Evolutionary conservation across 1,140 invertebrate genomes (phyloP).

Genomic region (Cardiocondyla obscurior): DNA sequence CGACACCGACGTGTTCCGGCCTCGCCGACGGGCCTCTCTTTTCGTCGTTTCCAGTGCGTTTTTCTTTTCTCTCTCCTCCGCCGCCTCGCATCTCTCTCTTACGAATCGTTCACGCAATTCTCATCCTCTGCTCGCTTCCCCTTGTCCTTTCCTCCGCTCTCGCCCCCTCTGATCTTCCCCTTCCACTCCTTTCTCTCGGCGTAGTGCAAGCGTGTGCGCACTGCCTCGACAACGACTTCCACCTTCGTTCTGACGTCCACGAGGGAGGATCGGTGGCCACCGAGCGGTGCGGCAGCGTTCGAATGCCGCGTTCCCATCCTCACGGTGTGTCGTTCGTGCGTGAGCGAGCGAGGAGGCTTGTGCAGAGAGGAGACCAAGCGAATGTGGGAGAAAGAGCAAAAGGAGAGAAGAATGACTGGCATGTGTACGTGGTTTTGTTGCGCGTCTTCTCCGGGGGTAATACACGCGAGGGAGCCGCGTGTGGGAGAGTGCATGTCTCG

Average conservation of each 20-base stretch:
- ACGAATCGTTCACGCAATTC: not conserved
- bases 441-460: too few relatives aligned
- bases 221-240: not conserved
- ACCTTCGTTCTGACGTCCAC: slow-evolving; percentile 21
- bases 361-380: not conserved
- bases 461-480: not conserved
- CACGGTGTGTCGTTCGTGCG: not conserved
- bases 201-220: not conserved
- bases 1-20: not conserved
- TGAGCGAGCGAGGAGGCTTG: not conserved
- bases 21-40: not conserved
- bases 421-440: not conserved
- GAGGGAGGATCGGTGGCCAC: slow-evolving; percentile 9
- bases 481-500: slow-evolving; percentile 8
- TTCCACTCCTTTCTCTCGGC: not conserved
- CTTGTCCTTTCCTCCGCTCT: not conserved
- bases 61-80: slow-evolving; percentile 31
- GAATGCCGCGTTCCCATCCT: slow-evolving; percentile 30
- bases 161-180: not conserved
- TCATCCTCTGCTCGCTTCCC: too few relatives aligned
- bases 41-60: not conserved
- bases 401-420: slow-evolving; percentile 34
- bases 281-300: slow-evolving; percentile 2
- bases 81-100: slow-evolving; percentile 21
- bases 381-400: slow-evolving; percentile 29